A percentile compares a stretch with the other conserved stretches of the same genome.
Conservation (phyloP, 2,113 vertebrate genomes). For the Athene cunicularia region DNA sequence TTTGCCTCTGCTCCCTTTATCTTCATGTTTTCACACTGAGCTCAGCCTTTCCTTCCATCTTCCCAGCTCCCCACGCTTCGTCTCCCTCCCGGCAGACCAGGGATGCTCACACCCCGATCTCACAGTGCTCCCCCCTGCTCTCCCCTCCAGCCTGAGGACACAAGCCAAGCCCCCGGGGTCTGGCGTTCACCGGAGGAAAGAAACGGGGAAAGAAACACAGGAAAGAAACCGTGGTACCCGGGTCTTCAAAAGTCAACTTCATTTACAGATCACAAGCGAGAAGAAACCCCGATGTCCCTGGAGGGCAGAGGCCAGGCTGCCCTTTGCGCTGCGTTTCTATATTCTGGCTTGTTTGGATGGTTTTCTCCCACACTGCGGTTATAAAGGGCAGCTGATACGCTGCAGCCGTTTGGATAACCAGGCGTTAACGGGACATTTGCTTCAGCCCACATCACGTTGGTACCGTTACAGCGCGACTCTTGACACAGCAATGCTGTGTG, state of each 20-base stretch:
- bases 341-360: neutral
- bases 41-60: neutral
- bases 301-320: neutral
- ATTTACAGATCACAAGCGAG: accelerated
- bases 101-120: neutral
- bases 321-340: neutral
- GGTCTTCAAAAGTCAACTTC: neutral
- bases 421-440: neutral
- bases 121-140: neutral
- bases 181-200: neutral
- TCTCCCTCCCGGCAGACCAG: neutral
- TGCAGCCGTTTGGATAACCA: neutral
- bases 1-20: neutral
- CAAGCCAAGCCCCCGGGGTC: neutral
- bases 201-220: neutral
- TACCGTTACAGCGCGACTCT: neutral
- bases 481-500: neutral
- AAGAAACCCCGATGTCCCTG: neutral
- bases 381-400: neutral
- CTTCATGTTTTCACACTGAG: neutral
- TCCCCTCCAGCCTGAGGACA: accelerated
- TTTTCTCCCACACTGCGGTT: neutral
- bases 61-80: neutral
- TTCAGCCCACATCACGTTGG: neutral
- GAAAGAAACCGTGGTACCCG: accelerated